Percentiles rank a stretch among this genome's conserved stretches.
Conservation (phyloP, 2,113 vertebrate species). For the Marmota monax region DNA sequence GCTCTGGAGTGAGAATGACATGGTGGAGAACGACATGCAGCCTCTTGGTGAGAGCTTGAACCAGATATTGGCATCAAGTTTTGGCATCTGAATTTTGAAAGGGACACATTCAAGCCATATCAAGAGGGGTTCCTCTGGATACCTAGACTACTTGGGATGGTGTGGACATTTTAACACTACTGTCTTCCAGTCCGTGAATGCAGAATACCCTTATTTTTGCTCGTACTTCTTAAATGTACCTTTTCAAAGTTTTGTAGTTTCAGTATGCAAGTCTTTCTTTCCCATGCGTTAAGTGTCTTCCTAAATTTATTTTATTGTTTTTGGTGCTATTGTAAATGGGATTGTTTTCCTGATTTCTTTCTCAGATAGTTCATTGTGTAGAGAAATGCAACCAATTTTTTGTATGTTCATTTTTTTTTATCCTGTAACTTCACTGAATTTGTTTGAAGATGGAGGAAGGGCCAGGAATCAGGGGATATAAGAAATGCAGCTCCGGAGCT, state of each 20-base stretch:
- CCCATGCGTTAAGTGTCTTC: no score
- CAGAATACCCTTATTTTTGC: neutral
- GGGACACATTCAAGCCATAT: neutral
- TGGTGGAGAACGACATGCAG: neutral
- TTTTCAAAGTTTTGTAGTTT: neutral
- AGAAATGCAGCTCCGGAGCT: neutral
- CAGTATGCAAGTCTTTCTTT: neutral
- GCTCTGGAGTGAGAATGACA: neutral
- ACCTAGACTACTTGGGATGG: neutral
- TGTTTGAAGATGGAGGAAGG: neutral
- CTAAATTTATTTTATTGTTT: neutral
- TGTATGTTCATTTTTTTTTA: no score
- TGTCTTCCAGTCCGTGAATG: neutral
- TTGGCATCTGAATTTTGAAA: neutral
- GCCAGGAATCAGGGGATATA: neutral
- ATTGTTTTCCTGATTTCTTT: neutral
- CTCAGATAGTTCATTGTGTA: neutral
- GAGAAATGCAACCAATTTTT: neutral
- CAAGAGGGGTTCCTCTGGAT: neutral
- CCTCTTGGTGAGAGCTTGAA: neutral
- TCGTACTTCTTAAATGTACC: neutral
- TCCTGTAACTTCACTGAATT: neutral
- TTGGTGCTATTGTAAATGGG: neutral
- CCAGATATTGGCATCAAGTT: neutral
- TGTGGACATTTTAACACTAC: neutral